Base-by-base conservation (phyloP, 2,888 invertebrate genomes). In the Cantharis lateralis region DNA sequence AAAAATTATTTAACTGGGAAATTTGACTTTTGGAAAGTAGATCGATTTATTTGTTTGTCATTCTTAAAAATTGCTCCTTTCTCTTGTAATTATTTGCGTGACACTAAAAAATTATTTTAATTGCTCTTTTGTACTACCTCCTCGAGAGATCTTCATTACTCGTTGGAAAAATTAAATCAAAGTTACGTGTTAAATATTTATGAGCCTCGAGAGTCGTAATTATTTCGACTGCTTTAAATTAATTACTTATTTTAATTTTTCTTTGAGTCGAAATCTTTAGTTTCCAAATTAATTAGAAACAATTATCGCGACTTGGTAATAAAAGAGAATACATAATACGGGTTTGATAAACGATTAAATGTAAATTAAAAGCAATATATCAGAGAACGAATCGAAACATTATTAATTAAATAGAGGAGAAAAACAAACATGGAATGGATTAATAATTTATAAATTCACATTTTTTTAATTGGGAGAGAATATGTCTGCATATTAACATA, bases 401-500 rank as follows among this genome's bases (percentile, higher is more conserved):
- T 68, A 71, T 77, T 77, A 77, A 77, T 77, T 77, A 74, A 68
- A 32, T 28, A 69, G 68, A n/a, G 7, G n/a, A 48, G 48, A 62
- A 68, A 77, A 77, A 70, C 72, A 72, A 72, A 64, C 75, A 32
- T 20, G 48, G 64, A 62, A 68, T 64, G 24, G 24, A 66, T 78
- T 78, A 71, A 78, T 77, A 74, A 74, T 73, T 77, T 75, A 62
- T 72, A 74, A 64, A 73, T 77, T 70, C 72, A 66, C 32, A 68
- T 77, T 77, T 77, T 28, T 78, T 48, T 48, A 77, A 74, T 77
- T 77, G 72, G 69, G 26, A 48, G 64, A 72, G 71, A 72, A 70
- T 61, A 68, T 26, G 70, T 72, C 63, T 62, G 72, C 61, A 74
- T 78, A 80, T 82, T 81, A 81, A 80, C 77, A 80, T 81, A 83